A percentile compares a stretch with the other conserved stretches of the same genome.
These are phyloP conservation scores for Anhinga rufa DNA, from an alignment of 2,113 vertebrate genomes.

Conservation along the genomic window DNA sequence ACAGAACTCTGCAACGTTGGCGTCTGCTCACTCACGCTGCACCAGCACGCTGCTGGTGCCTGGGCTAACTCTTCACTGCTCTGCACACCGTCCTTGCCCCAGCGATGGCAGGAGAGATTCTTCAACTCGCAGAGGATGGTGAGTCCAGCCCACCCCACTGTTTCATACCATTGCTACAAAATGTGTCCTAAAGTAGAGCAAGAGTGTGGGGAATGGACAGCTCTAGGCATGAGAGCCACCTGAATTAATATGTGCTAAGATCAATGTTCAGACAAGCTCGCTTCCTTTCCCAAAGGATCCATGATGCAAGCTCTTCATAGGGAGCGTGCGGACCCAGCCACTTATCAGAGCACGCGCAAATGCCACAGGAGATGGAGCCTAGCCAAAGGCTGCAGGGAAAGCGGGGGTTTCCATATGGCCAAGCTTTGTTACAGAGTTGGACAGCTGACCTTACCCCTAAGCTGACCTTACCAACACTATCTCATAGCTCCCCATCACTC, in stretches of 20 bases:
- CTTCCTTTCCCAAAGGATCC: background rate
- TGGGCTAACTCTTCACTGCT: background rate
- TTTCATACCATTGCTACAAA: background rate
- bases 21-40: background rate
- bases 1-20: background rate
- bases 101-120: background rate
- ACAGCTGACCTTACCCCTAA: background rate
- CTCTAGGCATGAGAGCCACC: background rate
- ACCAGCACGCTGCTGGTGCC: background rate
- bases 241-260: background rate
- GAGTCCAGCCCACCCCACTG: background rate
- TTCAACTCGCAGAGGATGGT: background rate
- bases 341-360: background rate
- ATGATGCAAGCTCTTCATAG: background rate
- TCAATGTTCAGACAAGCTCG: rapidly evolving
- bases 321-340: rapidly evolving
- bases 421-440: background rate
- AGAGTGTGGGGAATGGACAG: background rate
- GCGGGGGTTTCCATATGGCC: background rate
- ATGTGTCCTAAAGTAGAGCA: rapidly evolving
- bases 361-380: background rate
- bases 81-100: background rate
- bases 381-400: background rate
- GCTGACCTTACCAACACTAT: background rate
- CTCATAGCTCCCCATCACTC: background rate